Evolutionary conservation across 2,888 invertebrate genomes (phyloP).

Genomic region (Melikaiella ostensackeni): DNA sequence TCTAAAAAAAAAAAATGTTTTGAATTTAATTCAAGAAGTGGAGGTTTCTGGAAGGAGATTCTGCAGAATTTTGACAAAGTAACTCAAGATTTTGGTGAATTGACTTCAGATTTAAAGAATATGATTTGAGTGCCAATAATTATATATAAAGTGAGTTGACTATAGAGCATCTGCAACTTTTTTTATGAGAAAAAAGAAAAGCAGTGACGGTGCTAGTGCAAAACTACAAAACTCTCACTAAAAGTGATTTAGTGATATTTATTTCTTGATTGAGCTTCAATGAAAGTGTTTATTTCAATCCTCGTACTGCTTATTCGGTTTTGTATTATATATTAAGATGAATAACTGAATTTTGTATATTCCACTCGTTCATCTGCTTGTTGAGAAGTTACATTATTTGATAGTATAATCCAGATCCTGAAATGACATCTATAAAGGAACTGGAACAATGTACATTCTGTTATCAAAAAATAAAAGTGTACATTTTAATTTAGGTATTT

Average conservation of each 20-base stretch:
- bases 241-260: constrained; percentile 29
- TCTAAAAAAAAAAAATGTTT: not conserved
- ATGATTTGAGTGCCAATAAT: constrained; percentile 6
- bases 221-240: constrained; percentile 2
- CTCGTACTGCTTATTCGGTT: not conserved
- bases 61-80: not conserved
- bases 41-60: too few relatives aligned
- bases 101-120: not conserved
- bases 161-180: not conserved
- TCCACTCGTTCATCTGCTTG: constrained; percentile 14
- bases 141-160: not conserved
- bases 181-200: not conserved
- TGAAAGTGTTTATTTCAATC: constrained; percentile 24
- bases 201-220: constrained; percentile 7
- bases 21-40: not conserved
- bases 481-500: constrained; percentile 58
- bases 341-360: constrained; percentile 19
- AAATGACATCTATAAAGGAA: too few relatives aligned
- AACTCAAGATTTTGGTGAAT: constrained; percentile 1
- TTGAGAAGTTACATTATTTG: constrained; percentile 13
- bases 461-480: constrained; percentile 52
- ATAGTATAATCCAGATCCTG: constrained; percentile 1
- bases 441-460: constrained; percentile 4
- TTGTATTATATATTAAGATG: constrained; percentile 7
- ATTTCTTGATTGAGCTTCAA: constrained; percentile 5